phyloP scores from a whole-genome alignment of 2,113 vertebrate species.

The Peucedramus taeniatus region DNA sequence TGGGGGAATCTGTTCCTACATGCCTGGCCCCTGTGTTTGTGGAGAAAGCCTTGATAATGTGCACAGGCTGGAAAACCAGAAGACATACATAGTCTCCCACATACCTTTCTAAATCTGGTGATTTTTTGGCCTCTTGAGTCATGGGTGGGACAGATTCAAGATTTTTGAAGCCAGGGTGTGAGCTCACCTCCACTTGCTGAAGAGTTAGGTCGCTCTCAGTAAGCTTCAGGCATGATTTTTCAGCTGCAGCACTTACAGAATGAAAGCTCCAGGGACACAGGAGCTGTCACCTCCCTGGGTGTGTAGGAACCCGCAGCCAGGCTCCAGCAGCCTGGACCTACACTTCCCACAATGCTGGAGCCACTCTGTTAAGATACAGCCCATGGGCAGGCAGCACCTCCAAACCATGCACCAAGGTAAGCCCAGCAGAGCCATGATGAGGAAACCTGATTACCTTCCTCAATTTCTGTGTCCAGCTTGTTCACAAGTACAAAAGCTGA shows the following conservation, averaged over 20 bases:
- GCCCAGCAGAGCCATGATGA: background rate
- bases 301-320: background rate
- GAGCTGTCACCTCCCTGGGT: background rate
- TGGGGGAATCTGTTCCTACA: background rate
- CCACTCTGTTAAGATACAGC: background rate
- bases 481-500: background rate
- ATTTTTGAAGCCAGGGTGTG: background rate
- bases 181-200: background rate
- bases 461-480: background rate
- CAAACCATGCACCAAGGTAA: background rate
- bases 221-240: background rate
- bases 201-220: background rate
- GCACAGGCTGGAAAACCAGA: background rate
- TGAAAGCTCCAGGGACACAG: background rate
- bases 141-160: background rate
- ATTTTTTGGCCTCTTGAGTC: background rate
- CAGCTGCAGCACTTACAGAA: background rate
- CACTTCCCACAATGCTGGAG: fast-evolving
- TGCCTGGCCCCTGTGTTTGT: background rate
- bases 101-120: background rate
- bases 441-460: background rate
- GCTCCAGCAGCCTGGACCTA: background rate
- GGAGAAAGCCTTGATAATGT: background rate
- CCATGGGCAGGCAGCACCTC: background rate
- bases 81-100: background rate